A percentile compares a stretch with the other conserved stretches of the same genome.
Evolutionary conservation across 2,113 vertebrate genomes (phyloP).

Genomic region (Hemicordylus capensis): DNA sequence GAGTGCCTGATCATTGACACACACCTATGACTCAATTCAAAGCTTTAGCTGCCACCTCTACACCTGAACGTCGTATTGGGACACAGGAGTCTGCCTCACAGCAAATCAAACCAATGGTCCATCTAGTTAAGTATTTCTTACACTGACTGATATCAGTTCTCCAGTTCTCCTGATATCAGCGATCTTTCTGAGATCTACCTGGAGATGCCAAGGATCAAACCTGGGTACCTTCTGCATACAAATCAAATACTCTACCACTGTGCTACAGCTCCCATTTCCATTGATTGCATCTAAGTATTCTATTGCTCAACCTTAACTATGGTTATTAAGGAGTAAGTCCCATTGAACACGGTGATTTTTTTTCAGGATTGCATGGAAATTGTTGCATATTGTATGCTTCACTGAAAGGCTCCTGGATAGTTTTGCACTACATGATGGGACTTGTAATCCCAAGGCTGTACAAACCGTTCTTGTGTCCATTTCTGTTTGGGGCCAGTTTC

Average conservation of each 20-base stretch:
- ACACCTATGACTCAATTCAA: background rate
- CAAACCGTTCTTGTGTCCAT: background rate
- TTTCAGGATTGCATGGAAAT: background rate
- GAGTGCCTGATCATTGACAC: background rate
- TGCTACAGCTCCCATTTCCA: no score
- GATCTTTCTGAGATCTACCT: no score
- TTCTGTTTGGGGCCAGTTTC: background rate
- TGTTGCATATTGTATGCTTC: background rate
- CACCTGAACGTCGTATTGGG: background rate
- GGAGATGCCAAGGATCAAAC: no score
- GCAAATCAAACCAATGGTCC: no score
- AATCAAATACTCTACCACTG: no score
- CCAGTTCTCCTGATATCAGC: no score
- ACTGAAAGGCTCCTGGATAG: background rate
- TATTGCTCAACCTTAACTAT: no score
- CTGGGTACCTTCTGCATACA: no score
- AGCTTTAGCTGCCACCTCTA: background rate
- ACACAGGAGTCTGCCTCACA: background rate
- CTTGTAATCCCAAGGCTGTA: background rate
- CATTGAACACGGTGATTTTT: no score
- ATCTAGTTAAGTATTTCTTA: background rate
- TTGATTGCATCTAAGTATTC: no score
- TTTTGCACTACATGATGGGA: background rate
- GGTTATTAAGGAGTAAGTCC: no score
- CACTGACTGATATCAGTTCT: no score